Evolutionary conservation across 2,888 invertebrate genomes (phyloP), one percentile per base, ranked within the genome.

Genomic region (Cataglyphis livida): DNA sequence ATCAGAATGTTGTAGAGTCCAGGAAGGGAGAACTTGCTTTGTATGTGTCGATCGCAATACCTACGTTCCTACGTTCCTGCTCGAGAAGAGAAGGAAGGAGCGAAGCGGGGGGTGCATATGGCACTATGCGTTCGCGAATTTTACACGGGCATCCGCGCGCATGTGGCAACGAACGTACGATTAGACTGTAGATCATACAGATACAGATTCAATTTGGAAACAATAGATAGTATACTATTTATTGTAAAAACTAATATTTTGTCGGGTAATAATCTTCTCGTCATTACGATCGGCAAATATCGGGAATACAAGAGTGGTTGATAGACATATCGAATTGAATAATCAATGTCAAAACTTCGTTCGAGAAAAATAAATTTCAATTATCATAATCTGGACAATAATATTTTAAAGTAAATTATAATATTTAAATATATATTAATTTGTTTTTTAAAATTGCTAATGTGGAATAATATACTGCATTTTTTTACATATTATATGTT

Each of bases 1-100:
- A 79, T 61, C 78, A 76, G 84, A 83, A 87, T 87, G 68, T 62
- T 82, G 66, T 68, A 83, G 75, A 79, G 85, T 82, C 61, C 59
- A 68, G 68, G 70, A 64, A 83, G 85, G 82, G 82, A 74, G 85
- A 83, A 79, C 57, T 81, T 75, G 85, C 85, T 88, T 85, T 68
- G 85, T 66, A 82, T 78, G 83, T 70, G 70, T 73, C 82, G 66
- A 48, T 75, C 78, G 85, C 82, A 84, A 88, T 85, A 84, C 85
- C 85, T 82, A 87, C 88, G 88, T 82, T 79, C 38, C 82, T 68
- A 28, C 32, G 28, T 51, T 51, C 51, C 59, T 59, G 61, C 61
- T 32, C 15, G n/a, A 65, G n/a, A 12, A 70, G n/a, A 65, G 25
- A 12, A 70, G 44, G 73, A 61, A 41, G 44, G 35, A 18, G 59